A percentile compares a stretch with the other conserved stretches of the same genome.
Evolutionary conservation across 2,113 vertebrate genomes (phyloP).

Genomic region (Syrmaticus mikado): DNA sequence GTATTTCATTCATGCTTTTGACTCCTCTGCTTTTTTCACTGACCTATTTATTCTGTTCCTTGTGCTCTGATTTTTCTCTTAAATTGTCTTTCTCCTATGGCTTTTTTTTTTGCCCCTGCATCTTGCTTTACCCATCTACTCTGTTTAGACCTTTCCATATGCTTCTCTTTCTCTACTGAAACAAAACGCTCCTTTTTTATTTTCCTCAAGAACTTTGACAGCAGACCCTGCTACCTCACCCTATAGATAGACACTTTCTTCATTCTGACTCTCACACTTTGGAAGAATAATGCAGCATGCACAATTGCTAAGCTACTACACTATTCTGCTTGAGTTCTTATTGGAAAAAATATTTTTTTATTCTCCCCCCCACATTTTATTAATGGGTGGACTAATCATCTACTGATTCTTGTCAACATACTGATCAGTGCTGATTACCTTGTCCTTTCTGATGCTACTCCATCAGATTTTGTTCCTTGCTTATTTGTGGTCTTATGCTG

Average conservation of each 20-base stretch:
- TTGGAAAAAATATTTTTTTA: not conserved
- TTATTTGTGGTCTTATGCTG: not conserved
- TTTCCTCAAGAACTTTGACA: not conserved
- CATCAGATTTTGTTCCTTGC: not conserved
- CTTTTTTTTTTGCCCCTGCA: not conserved
- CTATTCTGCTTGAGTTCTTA: not conserved
- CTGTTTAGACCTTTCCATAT: not conserved
- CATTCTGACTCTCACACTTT: not conserved
- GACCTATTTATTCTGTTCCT: not conserved
- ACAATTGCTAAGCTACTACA: not conserved
- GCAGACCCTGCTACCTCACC: not conserved
- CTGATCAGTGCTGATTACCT: not conserved
- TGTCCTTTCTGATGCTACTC: not conserved
- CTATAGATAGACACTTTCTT: not conserved
- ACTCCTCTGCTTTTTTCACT: not conserved
- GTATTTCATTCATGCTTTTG: not conserved
- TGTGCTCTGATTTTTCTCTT: not conserved
- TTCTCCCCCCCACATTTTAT: rapidly evolving
- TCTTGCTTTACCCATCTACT: not conserved
- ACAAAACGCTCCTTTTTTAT: not conserved
- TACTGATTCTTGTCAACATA: not conserved
- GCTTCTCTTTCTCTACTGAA: not conserved
- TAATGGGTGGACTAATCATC: not conserved
- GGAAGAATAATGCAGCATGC: not conserved
- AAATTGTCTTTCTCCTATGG: not conserved